phyloP scores from a whole-genome alignment of 2,888 invertebrate genomes.

The Rhagophthalmus giganteus region DNA sequence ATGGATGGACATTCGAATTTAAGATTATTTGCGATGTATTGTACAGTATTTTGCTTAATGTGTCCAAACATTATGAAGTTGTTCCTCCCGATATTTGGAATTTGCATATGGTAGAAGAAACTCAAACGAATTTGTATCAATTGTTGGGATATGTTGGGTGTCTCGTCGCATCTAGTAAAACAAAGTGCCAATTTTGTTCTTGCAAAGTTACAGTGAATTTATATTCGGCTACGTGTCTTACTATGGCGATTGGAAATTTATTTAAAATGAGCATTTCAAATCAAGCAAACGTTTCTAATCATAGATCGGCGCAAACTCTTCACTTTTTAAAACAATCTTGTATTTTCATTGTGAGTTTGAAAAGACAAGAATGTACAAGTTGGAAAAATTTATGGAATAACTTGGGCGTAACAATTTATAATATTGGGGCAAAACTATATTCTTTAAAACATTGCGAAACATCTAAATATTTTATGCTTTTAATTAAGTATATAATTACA shows the following conservation, averaged over 20 bases:
- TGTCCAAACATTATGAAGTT: conserved; percentile 1
- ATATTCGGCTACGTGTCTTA: not conserved
- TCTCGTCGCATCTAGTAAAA: conserved; percentile 1
- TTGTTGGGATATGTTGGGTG: conserved; percentile 5
- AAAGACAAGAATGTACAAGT: conserved; percentile 30
- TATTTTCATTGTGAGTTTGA: conserved; percentile 24
- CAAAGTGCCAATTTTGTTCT: conserved; percentile 3
- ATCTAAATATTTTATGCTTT: conserved; percentile 13
- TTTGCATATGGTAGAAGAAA: conserved; percentile 3
- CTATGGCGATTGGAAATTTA: conserved; percentile 4
- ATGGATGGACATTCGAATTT: not conserved
- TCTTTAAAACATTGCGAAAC: conserved; percentile 11
- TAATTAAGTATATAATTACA: conserved; percentile 1
- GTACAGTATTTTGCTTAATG: conserved; percentile 1
- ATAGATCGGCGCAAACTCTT: not conserved
- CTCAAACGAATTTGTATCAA: conserved; percentile 8
- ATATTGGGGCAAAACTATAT: conserved; percentile 34
- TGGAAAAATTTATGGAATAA: conserved; percentile 34
- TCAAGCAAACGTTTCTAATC: not conserved
- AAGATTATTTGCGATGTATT: conserved; percentile 1
- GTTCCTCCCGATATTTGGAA: not conserved
- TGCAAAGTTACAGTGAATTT: conserved; percentile 8
- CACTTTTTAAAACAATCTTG: conserved; percentile 30
- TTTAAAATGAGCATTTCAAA: conserved; percentile 8
- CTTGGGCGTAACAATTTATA: conserved; percentile 32